phyloP scores from a whole-genome alignment of 2,888 invertebrate genomes.

The Cetonia aurata region DNA sequence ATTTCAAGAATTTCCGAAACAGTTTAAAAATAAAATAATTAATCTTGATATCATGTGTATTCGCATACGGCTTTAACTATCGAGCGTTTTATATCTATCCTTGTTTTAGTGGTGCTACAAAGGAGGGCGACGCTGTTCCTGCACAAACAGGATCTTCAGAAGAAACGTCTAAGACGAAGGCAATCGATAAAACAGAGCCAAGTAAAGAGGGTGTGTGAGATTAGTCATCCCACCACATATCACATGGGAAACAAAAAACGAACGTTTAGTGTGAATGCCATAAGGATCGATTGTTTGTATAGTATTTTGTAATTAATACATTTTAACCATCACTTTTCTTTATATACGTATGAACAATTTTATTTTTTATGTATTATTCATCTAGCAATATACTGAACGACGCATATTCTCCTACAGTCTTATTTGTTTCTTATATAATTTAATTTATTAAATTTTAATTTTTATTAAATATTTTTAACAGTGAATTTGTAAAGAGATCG shows the following conservation, averaged over 20 bases:
- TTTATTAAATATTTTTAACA: slow-evolving; percentile 29
- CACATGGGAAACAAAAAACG: slow-evolving; percentile 59
- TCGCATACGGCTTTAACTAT: no score
- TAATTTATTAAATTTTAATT: slow-evolving; percentile 49
- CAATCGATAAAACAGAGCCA: slow-evolving; percentile 44
- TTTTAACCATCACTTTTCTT: slow-evolving; percentile 57
- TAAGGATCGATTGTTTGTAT: slow-evolving; percentile 57
- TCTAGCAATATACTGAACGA: slow-evolving; percentile 60
- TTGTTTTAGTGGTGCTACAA: slow-evolving; percentile 37
- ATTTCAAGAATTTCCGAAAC: no score
- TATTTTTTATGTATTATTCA: slow-evolving; percentile 58
- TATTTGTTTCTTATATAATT: slow-evolving; percentile 44
- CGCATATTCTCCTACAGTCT: slow-evolving; percentile 46
- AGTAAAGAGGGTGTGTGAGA: slow-evolving; percentile 56
- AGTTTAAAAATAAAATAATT: no score
- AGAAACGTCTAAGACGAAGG: slow-evolving; percentile 39
- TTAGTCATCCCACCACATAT: slow-evolving; percentile 59
- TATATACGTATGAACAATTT: slow-evolving; percentile 52
- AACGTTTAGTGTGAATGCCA: slow-evolving; percentile 60
- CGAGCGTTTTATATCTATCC: background rate
- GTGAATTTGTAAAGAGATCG: slow-evolving; percentile 44
- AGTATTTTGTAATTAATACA: slow-evolving; percentile 62
- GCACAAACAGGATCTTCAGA: slow-evolving; percentile 43
- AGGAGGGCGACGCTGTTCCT: slow-evolving; percentile 39
- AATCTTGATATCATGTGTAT: no score